These are phyloP conservation scores for Zelostemma sp. DNA, from an alignment of 1,140 invertebrate genomes.

Conservation along the genomic window DNA sequence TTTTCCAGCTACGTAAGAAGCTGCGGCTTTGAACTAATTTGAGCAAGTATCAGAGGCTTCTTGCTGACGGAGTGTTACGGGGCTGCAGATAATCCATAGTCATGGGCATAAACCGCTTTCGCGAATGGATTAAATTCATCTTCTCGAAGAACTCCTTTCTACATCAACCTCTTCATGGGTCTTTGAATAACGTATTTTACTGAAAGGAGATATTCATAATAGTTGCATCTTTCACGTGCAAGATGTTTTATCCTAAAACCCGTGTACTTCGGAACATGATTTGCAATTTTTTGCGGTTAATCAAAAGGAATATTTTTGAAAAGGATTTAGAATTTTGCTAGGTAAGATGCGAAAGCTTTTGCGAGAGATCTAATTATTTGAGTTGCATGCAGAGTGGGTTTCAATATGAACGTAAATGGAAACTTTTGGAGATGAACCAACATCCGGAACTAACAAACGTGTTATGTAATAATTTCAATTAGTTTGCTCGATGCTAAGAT, in stretches of 20 bases:
- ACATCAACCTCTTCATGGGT: not conserved
- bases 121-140: slow-evolving; percentile 5
- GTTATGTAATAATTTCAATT: too few species aligned
- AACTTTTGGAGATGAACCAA: too few species aligned
- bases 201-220: slow-evolving; percentile 8
- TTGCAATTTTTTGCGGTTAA: too few species aligned
- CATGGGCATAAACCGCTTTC: slow-evolving; percentile 8
- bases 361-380: too few species aligned
- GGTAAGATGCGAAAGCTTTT: too few species aligned
- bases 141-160: not conserved
- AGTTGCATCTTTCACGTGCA: not conserved
- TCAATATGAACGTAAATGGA: too few species aligned
- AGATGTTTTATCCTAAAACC: not conserved
- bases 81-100: slow-evolving; percentile 5
- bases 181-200: slow-evolving; percentile 7
- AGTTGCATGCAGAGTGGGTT: too few species aligned
- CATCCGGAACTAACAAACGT: too few species aligned
- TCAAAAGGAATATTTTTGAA: too few species aligned
- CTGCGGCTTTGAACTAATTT: not conserved
- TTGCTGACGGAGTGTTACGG: not conserved
- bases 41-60: not conserved
- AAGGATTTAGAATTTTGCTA: too few species aligned
- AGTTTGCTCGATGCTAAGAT: too few species aligned
- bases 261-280: too few species aligned
- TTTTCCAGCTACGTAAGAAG: not conserved